Percentiles rank a stretch among this genome's conserved stretches.
Conservation (phyloP, 2,113 vertebrate genomes). For the Epinephelus fuscoguttatus region DNA sequence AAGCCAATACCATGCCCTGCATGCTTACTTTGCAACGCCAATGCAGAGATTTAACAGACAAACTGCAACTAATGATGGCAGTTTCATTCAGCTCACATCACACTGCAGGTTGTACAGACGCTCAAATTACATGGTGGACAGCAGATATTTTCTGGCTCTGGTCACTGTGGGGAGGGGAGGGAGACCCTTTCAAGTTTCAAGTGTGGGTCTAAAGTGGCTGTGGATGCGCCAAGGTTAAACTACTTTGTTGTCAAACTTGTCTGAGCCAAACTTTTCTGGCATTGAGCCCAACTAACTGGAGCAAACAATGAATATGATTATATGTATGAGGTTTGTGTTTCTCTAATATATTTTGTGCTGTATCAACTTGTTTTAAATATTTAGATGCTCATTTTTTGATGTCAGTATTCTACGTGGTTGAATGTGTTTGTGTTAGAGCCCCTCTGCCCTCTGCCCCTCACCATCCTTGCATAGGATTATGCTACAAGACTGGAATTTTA, state of each 20-base stretch:
- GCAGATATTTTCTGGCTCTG: conserved; percentile 38
- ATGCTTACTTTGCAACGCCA: conserved; percentile 41
- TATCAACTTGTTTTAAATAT: conserved; percentile 11
- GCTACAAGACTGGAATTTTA: conserved; percentile 53
- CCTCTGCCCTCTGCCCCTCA: not conserved
- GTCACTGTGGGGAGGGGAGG: conserved; percentile 12
- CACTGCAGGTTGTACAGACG: conserved; percentile 59
- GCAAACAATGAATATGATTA: not conserved
- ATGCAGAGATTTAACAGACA: conserved; percentile 43
- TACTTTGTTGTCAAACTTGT: conserved; percentile 31
- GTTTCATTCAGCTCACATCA: conserved; percentile 72
- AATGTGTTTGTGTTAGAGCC: conserved; percentile 7
- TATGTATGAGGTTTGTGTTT: conserved; percentile 5
- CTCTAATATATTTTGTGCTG: not conserved
- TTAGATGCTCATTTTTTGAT: conserved; percentile 15
- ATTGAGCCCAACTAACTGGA: not conserved
- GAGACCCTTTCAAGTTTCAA: conserved; percentile 41
- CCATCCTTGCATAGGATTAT: conserved; percentile 39
- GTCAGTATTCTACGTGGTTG: not conserved
- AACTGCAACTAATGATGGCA: conserved; percentile 55
- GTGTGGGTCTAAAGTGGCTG: conserved; percentile 44
- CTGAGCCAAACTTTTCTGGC: conserved; percentile 29
- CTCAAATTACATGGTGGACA: conserved; percentile 60
- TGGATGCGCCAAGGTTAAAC: conserved; percentile 51
- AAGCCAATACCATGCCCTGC: conserved; percentile 6